Evolutionary conservation across 2,888 invertebrate species (phyloP), one percentile per base, ranked within the genome.

Genomic region (Andrena camellia): DNA sequence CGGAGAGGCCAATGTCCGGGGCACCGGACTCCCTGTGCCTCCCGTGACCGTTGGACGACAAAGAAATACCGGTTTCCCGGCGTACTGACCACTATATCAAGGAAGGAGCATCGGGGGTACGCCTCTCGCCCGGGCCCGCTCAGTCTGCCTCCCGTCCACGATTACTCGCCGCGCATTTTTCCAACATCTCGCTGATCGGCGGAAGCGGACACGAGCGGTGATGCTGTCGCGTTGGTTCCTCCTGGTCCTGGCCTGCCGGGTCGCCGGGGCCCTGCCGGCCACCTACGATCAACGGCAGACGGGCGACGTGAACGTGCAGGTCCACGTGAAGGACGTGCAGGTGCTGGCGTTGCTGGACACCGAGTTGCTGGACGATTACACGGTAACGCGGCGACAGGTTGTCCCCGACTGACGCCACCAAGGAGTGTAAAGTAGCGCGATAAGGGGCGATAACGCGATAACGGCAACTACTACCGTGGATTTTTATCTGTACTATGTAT

Each of bases 251-350:
- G 93, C 94, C 91, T 72, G 59, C 75, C 81, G 78, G 83, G 68
- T 69, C 8, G 29, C 59, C 42, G 54, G 74, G 7, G 80, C 74
- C 94, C 84, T 64, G 23, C 89, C 91, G 13, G 73, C 91, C 7
- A 93, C 91, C 75, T 95, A 94, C 93, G 97, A 97, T 93, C 97
- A 97, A 93, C 95, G 96, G 62, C 97, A 98, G 94, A 96, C 95
- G 3, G 97, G 97, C 26, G 96, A 97, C 88, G 95, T 97, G 87
- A 98, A 98, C 94, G 96, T 98, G 86, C 97, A 97, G 92, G 95
- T 98, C 84, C 97, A 97, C 93, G 94, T 97, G 85, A 97, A 97
- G 94, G 97, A 97, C 94, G 95, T 97, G 84, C 96, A 97, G 90
- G 95, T 97, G 89, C 95, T 97, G 89, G 97, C 97, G 7, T 92